Evolutionary conservation across 2,113 vertebrate species (phyloP).

Genomic region (Panurus biarmicus): DNA sequence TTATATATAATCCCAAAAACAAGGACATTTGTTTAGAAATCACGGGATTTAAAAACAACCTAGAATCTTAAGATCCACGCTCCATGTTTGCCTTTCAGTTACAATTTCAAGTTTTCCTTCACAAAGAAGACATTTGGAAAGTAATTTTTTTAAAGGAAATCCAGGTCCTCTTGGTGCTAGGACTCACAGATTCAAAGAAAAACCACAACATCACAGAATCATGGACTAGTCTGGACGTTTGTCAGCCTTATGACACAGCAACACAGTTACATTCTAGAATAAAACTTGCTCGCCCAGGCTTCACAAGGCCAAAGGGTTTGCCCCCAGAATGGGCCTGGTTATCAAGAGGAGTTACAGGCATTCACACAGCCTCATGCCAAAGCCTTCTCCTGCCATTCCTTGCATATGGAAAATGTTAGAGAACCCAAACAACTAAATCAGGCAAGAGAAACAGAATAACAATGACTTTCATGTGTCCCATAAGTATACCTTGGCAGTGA

Average conservation of each 20-base stretch:
- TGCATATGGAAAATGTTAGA: conserved; percentile 13
- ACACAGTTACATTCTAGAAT: background rate
- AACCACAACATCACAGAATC: background rate
- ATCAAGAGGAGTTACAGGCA: background rate
- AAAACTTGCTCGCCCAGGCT: background rate
- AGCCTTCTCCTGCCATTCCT: background rate
- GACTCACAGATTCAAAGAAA: background rate
- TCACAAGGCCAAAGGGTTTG: background rate
- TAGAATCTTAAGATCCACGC: background rate
- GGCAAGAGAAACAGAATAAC: background rate
- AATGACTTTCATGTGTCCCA: background rate
- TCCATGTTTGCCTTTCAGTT: background rate
- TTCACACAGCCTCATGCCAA: background rate
- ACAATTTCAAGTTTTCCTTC: background rate
- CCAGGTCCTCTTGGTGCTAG: background rate
- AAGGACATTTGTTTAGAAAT: background rate
- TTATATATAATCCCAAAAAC: background rate
- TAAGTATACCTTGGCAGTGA: conserved; percentile 37
- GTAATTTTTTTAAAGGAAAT: background rate
- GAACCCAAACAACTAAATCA: background rate
- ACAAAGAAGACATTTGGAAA: background rate
- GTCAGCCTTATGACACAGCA: background rate
- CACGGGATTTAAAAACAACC: background rate
- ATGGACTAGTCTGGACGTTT: background rate
- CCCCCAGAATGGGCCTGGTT: background rate